Base-by-base conservation (phyloP, 2,888 invertebrate genomes). In the Mylabris sibirica region DNA sequence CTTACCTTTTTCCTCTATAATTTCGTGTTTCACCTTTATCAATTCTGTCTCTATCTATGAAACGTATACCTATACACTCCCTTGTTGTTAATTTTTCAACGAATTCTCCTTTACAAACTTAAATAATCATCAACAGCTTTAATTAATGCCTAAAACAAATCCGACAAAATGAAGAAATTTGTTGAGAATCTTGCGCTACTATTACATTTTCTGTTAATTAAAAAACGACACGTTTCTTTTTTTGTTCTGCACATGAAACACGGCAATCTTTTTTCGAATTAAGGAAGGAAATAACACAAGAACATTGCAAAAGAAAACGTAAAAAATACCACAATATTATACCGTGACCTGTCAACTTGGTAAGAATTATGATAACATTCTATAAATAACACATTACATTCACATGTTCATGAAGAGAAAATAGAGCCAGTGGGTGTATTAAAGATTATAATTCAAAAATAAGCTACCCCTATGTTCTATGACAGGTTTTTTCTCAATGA, bases 1-100 rank as follows among this genome's bases (percentile, higher is more conserved):
- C 75, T 73, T 73, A 75, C 78, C 75, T 73, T 71, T 69, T 71
- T 63, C 63, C 69, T 60, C 64, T 71, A 68, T 44, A 44, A 44
- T 44, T 44, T 72, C 71, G 49, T 65, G 67, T 66, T 70, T 65
- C 30, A 68, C 67, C 69, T 67, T 17, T 59, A 41, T 30, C 30
- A 8, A 34, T 62, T 64, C 63, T 67, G 65, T 67, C 63, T 64
- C 59, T 66, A 14, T 38, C 20, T 14, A 14, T 60, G 63, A 69
- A 69, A 66, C 64, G 59, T 62, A 60, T 24, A 30, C 24, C 68
- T 22, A 30, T 4, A 11, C 35, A 35, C 11, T 11, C 2, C 14
- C 4, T 44, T 44, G 6, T 61, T 49, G 44, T 64, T 65, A 63
- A 65, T 53, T 63, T n/a, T 59, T 66, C 62, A 53, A 53, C 12